Conservation (phyloP, 2,113 vertebrate genomes). For the Anolis carolinensis region DNA sequence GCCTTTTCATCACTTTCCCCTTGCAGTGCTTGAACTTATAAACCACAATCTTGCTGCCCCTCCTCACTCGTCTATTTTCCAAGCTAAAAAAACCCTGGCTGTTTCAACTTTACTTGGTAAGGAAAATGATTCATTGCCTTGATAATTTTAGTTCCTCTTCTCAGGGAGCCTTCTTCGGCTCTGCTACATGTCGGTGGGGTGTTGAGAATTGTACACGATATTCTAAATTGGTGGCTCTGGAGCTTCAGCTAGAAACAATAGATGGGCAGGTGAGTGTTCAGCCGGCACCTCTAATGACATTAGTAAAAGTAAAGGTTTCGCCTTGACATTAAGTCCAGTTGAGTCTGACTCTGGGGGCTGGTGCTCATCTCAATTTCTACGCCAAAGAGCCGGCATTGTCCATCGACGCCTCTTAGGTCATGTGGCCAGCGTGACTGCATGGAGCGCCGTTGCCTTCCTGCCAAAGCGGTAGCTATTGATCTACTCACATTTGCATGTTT, state of each 20-base stretch:
- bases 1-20: neutral
- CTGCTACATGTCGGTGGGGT: neutral
- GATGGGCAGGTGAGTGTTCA: neutral
- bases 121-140: neutral
- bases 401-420: no score
- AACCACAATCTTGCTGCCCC: neutral
- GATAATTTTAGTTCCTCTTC: neutral
- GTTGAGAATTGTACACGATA: neutral
- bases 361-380: no score
- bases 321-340: no score
- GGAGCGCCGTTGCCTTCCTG: no score
- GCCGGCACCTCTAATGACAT: neutral
- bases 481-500: no score
- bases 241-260: neutral
- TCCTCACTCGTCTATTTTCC: neutral
- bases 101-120: neutral
- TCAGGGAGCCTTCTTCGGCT: neutral
- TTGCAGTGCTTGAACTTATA: neutral
- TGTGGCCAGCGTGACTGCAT: no score
- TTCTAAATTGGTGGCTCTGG: neutral
- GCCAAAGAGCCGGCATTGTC: no score
- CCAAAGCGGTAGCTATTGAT: no score
- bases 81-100: neutral
- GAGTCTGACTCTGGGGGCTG: no score
- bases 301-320: neutral